Base-by-base conservation (phyloP, 2,888 invertebrate species). In the Amiota minor region DNA sequence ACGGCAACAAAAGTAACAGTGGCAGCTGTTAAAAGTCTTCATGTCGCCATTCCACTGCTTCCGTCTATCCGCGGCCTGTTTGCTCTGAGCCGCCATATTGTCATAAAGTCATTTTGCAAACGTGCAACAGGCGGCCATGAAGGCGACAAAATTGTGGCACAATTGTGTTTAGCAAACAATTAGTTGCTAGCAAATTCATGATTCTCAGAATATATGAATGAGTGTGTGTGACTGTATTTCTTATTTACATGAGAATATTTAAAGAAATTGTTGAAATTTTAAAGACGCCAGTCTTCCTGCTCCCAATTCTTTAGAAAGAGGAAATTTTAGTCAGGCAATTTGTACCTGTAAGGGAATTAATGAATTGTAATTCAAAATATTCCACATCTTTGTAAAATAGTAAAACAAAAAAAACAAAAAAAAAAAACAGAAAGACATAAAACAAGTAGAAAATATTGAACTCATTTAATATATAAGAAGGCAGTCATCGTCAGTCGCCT, bases 391-490 rank as follows among this genome's bases (percentile, higher is more conserved):
- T 68, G 12, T 23, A 62, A 35, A 62, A 62, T 62, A 45, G 45
- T 20, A 20, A 8, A 59, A 59, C 35, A 16, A 16, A 35, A 14
- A 68, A 46, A 68, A 64, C 20, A 16, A 47, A 16, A 65, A 35
- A 46, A 47, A 47, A 47, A 47, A 65, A 12, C 46, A 65, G 10
- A 65, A 49, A 53, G 47, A 14, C 12, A 49, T 50, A 23, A 56
- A 56, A 46, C 64, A 68, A 68, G 67, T n/a, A 68, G 35, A 35
- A 68, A 68, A 68, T 68, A 68, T 68, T 68, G 67, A 68, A 68
- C 67, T 68, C 67, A 68, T 68, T 68, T 68, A 68, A 68, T 68
- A 50, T 14, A 68, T 50, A 23, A 23, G 67, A 53, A 35, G 35
- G 35, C 53, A 46, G 67, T 35, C 35, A 35, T 35, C 35, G 35